These are phyloP conservation scores for Germaria angustata DNA, from an alignment of 2,888 invertebrate species.

Conservation along the genomic window DNA sequence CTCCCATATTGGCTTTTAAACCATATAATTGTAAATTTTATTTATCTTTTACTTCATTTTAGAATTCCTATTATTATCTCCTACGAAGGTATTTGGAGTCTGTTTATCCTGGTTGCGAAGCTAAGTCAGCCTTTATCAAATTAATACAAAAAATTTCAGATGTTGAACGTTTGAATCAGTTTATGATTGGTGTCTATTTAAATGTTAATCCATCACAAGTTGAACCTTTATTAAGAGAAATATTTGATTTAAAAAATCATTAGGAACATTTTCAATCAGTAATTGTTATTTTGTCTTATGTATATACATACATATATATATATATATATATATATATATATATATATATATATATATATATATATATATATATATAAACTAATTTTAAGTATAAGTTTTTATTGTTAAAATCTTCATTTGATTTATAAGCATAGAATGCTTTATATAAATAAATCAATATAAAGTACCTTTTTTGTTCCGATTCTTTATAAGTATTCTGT, in stretches of 20 bases:
- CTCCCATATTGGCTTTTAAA: no score
- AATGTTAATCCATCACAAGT: constrained; percentile 95
- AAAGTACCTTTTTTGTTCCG: background rate
- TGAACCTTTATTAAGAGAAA: constrained; percentile 95
- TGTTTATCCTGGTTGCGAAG: constrained; percentile 91
- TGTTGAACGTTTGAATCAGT: constrained; percentile 92
- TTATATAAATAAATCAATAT: background rate
- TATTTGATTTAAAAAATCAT: constrained; percentile 92
- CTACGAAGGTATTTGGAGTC: constrained; percentile 91
- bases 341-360: no score
- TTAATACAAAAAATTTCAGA: constrained; percentile 95
- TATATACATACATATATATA: background rate
- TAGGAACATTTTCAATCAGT: constrained; percentile 59
- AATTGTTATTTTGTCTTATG: constrained; percentile 23
- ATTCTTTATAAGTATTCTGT: constrained; percentile 38
- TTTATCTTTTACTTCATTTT: constrained; percentile 61
- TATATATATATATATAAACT: constrained; percentile 21
- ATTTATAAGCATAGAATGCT: constrained; percentile 43
- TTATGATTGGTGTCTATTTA: constrained; percentile 94
- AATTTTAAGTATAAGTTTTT: constrained; percentile 29
- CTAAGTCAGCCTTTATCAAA: constrained; percentile 91
- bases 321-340: constrained; percentile 9
- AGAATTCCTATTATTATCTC: constrained; percentile 95
- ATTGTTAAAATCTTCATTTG: constrained; percentile 19
- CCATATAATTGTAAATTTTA: no score